Evolutionary conservation across 2,888 invertebrate genomes (phyloP), one percentile per base, ranked within the genome.

Genomic region (Caenorhabditis macrosperma): DNA sequence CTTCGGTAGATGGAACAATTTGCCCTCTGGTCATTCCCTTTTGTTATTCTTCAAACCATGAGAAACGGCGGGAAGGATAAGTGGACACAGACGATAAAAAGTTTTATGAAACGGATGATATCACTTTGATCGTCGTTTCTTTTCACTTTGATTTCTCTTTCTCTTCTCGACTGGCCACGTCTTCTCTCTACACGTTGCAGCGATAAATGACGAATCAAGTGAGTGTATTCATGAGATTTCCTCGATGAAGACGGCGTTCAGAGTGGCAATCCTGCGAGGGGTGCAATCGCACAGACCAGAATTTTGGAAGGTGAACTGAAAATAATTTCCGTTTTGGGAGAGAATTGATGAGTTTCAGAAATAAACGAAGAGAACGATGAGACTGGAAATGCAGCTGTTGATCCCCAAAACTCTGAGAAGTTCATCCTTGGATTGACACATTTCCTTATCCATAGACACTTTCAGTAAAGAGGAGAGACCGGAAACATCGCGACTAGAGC

Each of bases 301-400:
- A 20, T 44, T n/a, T 10, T 44, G 17, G 44, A 44, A 44, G 44
- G 38, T 38, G 15, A 38, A 10, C 15, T 9, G 6, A 12, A 12
- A 12, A 12, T 3, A 15, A 12, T n/a, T n/a, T n/a, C n/a, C 9
- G 38, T 15, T 15, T 10, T 6, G 6, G 38, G 6, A 38, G 9
- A 38, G 38, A 10, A 38, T 10, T 12, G 2, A 38, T 38, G 38
- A 6, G 20, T 55, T 67, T 33, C 57, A 67, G 67, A 55, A 54
- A 68, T 68, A 33, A 57, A 68, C 57, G 68, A 68, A n/a, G 68
- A 68, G n/a, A 48, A 68, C 3, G 68, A 68, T 30, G 68, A 67
- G 22, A 22, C 55, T 1, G 55, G 26, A n/a, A 54, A n/a, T 17
- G 20, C 24, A 1, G 28, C 46, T 3, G 17, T 22, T 6, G 28